Evolutionary conservation across 2,888 invertebrate genomes (phyloP), one percentile per base, ranked within the genome.

Genomic region (Lumbricus terrestris): DNA sequence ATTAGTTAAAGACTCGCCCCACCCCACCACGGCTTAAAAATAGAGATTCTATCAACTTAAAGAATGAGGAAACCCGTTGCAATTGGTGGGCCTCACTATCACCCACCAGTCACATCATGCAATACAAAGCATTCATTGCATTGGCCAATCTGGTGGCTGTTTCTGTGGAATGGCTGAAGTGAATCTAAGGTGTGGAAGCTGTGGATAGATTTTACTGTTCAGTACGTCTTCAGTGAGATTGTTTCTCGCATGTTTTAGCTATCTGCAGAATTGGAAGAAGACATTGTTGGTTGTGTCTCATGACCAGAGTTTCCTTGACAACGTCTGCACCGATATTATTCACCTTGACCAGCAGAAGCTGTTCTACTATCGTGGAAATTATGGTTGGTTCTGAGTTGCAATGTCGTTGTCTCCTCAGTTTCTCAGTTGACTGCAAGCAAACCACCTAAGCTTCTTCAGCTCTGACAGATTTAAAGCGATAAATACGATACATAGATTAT

Each of bases 251-350:
- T 89, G 88, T 93, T 95, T 90, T 92, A 97, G 97, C 95, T 99
- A 99, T 95, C 96, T 99, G 37, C 99, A 99, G 96, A 96, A 96
- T 5, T 99, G 99, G 99, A 99, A 99, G 95, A 99, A 99, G 95
- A 99, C 99, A 0, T 95, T 99, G 6, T 95, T 99, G 47, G 97
- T 99, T 91, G 99, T 99, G 23, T 99, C 99, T 93, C 99, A 99
- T 96, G 99, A 99, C 96, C 99, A 99, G 96, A 98, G 98, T 92
- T 99, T 99, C 96, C 96, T 99, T 93, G 99, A 99, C 95, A 99
- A 99, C 94, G 99, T 99, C 8, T 99, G 99, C 95, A 99, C 99
- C 91, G 99, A 99, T 96, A 97, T 99, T 92, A 97, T 99, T 92
- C 99, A 99, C 94, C 96, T 99, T 93, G 99, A 99, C 95, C 97